These are phyloP conservation scores for Promerops cafer DNA, from an alignment of 2,113 vertebrate genomes.

Conservation along the genomic window DNA sequence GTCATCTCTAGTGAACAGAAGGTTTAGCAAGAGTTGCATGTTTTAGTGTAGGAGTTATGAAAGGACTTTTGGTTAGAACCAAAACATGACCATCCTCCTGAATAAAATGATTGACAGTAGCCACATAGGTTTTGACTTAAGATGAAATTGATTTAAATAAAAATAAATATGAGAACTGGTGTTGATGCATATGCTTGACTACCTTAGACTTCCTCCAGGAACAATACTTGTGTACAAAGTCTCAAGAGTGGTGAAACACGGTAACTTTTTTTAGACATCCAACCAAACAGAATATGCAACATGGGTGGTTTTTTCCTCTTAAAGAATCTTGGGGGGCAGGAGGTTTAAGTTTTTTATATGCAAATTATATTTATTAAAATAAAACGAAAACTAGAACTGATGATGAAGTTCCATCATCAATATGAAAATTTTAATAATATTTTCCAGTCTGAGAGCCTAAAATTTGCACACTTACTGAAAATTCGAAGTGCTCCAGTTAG, in stretches of 20 bases:
- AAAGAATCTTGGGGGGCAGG: not conserved
- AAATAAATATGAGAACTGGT: slow-evolving; percentile 12
- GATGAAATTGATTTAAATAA: slow-evolving; percentile 9
- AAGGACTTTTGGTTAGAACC: not conserved
- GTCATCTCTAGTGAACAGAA: slow-evolving; percentile 76
- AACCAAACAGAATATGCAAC: not conserved
- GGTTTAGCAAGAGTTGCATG: slow-evolving; percentile 42
- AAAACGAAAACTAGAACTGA: not conserved
- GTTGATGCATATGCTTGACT: not conserved
- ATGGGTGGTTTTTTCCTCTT: not conserved
- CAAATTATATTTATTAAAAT: not conserved
- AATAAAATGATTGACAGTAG: not conserved
- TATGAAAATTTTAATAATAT: not conserved
- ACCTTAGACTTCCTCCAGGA: not conserved
- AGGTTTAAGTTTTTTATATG: not conserved
- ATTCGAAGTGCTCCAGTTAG: not conserved
- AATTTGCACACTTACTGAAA: not conserved
- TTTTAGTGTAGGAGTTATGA: slow-evolving; percentile 8
- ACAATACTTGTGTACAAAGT: not conserved
- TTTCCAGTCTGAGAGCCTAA: not conserved
- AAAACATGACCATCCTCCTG: slow-evolving; percentile 1
- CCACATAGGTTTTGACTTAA: not conserved
- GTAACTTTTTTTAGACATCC: not conserved
- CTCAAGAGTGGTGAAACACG: not conserved
- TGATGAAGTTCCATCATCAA: not conserved